Percentiles rank a stretch among this genome's conserved stretches.
Evolutionary conservation across 2,113 vertebrate genomes (phyloP).

Genomic region (Cryptoleucopteryx plumbea): DNA sequence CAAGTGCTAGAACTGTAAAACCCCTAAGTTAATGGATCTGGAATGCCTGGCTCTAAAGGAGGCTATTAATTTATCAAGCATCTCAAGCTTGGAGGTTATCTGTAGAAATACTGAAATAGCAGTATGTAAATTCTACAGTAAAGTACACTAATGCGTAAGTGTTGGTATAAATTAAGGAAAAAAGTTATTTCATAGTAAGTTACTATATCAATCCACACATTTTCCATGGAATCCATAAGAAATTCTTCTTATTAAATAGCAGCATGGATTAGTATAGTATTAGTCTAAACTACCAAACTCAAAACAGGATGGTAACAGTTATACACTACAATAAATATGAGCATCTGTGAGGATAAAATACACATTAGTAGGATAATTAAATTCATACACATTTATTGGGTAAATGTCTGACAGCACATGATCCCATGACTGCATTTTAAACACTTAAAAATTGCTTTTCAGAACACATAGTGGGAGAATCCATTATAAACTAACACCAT

Average conservation of each 20-base stretch:
- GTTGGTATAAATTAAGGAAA: background rate
- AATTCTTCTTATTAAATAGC: background rate
- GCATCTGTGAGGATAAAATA: background rate
- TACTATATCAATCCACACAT: background rate
- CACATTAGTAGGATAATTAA: background rate
- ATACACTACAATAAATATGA: background rate
- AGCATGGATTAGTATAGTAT: background rate
- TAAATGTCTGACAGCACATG: background rate
- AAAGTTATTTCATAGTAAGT: background rate
- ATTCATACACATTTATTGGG: background rate
- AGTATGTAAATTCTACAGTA: background rate
- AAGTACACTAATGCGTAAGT: background rate
- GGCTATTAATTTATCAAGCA: background rate
- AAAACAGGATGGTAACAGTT: background rate
- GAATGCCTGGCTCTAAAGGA: background rate
- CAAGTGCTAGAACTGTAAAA: background rate
- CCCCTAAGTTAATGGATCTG: background rate
- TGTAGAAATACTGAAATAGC: background rate
- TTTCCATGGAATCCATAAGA: background rate
- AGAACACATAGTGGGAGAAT: background rate
- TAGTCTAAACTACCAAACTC: background rate
- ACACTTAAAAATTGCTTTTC: background rate
- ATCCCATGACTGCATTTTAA: background rate
- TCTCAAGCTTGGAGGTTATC: background rate
- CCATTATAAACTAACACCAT: background rate